These are phyloP conservation scores for Henicopernis longicauda DNA, from an alignment of 2,113 vertebrate genomes.

Conservation along the genomic window DNA sequence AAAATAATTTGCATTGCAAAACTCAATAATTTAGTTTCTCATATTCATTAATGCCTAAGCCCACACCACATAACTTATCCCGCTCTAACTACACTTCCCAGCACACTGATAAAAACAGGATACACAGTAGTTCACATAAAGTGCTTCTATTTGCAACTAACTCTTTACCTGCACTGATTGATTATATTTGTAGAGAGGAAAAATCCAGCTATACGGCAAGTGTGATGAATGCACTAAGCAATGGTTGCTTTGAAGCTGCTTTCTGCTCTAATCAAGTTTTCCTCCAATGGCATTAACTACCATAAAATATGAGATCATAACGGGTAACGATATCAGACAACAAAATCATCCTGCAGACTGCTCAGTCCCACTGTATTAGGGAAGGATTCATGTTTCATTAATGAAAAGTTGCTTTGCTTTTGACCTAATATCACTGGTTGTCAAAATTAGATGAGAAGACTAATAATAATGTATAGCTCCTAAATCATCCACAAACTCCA, in stretches of 20 bases:
- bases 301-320: slow-evolving; percentile 63
- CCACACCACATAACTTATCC: slow-evolving; percentile 79
- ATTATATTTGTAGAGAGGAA: slow-evolving; percentile 39
- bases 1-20: slow-evolving; percentile 84
- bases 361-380: slow-evolving; percentile 33
- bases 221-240: slow-evolving; percentile 39
- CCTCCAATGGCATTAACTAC: slow-evolving; percentile 52
- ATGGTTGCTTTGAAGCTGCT: slow-evolving; percentile 50
- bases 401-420: slow-evolving; percentile 48
- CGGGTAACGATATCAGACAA: slow-evolving; percentile 51
- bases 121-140: slow-evolving; percentile 55
- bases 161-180: slow-evolving; percentile 59
- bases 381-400: slow-evolving; percentile 46
- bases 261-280: slow-evolving; percentile 62
- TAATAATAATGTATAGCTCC: not conserved
- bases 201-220: slow-evolving; percentile 31
- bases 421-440: not conserved
- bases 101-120: slow-evolving; percentile 64
- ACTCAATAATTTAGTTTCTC: slow-evolving; percentile 79
- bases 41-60: slow-evolving; percentile 79
- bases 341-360: slow-evolving; percentile 34
- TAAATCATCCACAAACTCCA: not conserved
- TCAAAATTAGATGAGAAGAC: not conserved
- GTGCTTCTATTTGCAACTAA: slow-evolving; percentile 36
- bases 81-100: slow-evolving; percentile 63